Base-by-base conservation (phyloP, 2,888 invertebrate species). In the Drosophila mayaguana region DNA sequence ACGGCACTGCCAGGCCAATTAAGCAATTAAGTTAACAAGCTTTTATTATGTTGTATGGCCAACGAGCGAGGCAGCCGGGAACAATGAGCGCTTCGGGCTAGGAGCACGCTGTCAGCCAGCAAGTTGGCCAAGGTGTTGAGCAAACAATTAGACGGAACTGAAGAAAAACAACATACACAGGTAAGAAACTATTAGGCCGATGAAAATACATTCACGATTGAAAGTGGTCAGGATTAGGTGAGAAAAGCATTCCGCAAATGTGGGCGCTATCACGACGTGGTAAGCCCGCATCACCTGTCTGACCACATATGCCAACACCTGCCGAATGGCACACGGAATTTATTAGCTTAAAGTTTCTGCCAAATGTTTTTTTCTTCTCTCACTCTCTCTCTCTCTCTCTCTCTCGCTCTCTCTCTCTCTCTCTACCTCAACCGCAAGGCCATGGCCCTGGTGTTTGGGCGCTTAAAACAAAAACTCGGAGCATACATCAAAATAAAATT, bases 1-100 rank as follows among this genome's bases (percentile, higher is more conserved):
- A 25, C 16, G 36, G 61, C 50, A 42, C 60, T 51, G 43, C 53
- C 55, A 70, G 75, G 80, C 79, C 88, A 87, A 87, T 87, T 87
- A 87, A 89, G 89, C 85, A 87, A 89, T 87, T 87, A 87, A 77
- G 78, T 70, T 88, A 87, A 89, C 86, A 85, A 88, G 86, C 88
- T 84, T 83, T 89, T 88, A 86, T 89, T 87, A 80, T 82, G 78
- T 77, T 81, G 82, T 56, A 74, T 68, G 72, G 72, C 54, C 50
- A 64, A 45, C 51, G 28, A 51, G 62, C 42, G 46, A 56, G 59
- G 42, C 48, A 22, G 14, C 61, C 59, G 48, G 51, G 61, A 51
- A 60, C 77, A 55, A 60, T 55, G 62, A 6, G 50, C 36, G 20
- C 36, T 16, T 42, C 59, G 36, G 45, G 40, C 45, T 34, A 60